phyloP scores from a whole-genome alignment of 2,113 vertebrate species.

The Apus apus region DNA sequence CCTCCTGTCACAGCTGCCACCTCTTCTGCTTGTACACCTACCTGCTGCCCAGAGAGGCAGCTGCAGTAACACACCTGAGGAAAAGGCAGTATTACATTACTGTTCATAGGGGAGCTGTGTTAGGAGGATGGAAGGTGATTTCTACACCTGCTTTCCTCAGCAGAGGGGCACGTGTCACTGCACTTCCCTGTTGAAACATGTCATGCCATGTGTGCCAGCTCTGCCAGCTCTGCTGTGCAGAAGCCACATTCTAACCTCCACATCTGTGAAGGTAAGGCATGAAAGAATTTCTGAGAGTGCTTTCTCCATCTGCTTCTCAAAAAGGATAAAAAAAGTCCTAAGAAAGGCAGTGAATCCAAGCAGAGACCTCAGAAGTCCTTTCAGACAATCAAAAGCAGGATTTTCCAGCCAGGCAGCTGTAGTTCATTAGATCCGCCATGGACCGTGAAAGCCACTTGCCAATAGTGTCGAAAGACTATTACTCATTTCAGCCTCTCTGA shows the following conservation, averaged over 20 bases:
- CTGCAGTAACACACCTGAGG: too few species aligned
- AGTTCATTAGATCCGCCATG: constrained; percentile 62
- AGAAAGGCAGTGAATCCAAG: constrained; percentile 16
- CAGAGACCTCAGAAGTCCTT: constrained; percentile 34
- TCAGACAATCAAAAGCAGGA: constrained; percentile 50
- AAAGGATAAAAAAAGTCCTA: not conserved
- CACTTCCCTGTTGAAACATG: not conserved
- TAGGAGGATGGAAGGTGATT: not conserved
- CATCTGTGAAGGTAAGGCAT: not conserved
- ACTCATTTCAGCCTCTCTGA: constrained; percentile 51
- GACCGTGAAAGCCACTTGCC: constrained; percentile 70
- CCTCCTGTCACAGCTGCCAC: not conserved
- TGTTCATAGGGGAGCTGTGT: not conserved
- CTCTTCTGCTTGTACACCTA: accelerated
- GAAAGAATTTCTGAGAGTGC: constrained; percentile 1
- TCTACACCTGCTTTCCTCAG: not conserved
- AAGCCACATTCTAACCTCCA: not conserved
- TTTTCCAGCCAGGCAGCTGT: constrained; percentile 65
- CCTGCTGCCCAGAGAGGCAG: not conserved
- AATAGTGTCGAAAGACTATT: constrained; percentile 48
- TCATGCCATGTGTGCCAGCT: not conserved
- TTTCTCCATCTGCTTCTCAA: not conserved
- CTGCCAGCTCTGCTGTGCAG: not conserved
- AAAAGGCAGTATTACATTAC: not conserved
- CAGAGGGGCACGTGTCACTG: not conserved